Evolutionary conservation across 1,140 invertebrate species (phyloP).

Genomic region (Drosophila leontia): DNA sequence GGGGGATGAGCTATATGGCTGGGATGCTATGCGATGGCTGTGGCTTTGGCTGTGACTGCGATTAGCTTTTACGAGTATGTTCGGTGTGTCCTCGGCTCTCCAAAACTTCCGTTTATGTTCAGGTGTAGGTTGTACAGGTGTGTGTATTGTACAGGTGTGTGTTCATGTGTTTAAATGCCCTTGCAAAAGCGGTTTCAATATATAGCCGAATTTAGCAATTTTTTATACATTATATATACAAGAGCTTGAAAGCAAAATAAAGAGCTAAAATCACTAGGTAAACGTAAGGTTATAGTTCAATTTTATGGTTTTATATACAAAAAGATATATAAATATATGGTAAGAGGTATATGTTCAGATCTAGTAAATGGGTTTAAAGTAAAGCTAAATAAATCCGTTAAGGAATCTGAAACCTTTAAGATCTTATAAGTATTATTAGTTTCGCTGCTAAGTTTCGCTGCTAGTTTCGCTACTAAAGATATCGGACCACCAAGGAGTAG

Average conservation of each 20-base stretch:
- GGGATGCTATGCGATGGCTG: constrained; percentile 42
- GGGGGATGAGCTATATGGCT: constrained; percentile 28
- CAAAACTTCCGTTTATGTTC: constrained; percentile 51
- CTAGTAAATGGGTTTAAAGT: neutral
- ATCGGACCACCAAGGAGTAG: neutral
- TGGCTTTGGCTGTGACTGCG: constrained; percentile 62
- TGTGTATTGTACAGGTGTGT: constrained; percentile 8
- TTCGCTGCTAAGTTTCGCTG: neutral
- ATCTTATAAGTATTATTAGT: too few species aligned
- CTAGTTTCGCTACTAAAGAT: neutral
- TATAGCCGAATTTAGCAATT: constrained; percentile 7
- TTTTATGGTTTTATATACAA: too few species aligned
- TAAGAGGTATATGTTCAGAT: too few species aligned
- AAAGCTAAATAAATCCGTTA: neutral
- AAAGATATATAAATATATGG: too few species aligned
- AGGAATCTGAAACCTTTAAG: neutral
- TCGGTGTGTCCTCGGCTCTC: constrained; percentile 58
- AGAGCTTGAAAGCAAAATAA: constrained; percentile 13
- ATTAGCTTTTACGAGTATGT: constrained; percentile 75
- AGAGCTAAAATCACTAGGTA: constrained; percentile 3
- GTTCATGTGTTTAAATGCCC: constrained; percentile 32
- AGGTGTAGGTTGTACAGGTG: constrained; percentile 34
- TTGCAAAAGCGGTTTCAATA: constrained; percentile 43
- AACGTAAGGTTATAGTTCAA: neutral
- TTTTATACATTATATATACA: constrained; percentile 1